phyloP scores from a whole-genome alignment of 37 sponge, comb jelly and placozoan species.

The Lycopodina hypogea region DNA sequence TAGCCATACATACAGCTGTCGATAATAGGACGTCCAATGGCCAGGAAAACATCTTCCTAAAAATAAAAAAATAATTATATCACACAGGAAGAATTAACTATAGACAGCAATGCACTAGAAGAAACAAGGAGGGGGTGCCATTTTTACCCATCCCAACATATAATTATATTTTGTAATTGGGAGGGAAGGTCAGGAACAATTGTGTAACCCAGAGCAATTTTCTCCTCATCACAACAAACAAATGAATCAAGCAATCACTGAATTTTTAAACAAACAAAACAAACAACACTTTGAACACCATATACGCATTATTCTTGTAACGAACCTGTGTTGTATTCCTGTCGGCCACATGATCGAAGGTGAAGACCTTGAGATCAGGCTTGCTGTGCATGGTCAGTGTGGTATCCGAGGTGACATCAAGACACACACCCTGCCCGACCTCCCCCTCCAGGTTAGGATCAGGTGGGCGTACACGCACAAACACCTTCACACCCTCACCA shows the following conservation, averaged over 20 bases:
- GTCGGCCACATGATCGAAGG: conserved; percentile 82
- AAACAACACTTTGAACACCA: no score
- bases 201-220: no score
- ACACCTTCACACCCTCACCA: conserved; percentile 76
- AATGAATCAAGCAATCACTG: background rate
- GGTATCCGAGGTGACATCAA: conserved; percentile 33
- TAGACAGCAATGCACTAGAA: background rate
- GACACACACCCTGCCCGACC: conserved; percentile 31
- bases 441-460: conserved; percentile 38
- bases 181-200: no score
- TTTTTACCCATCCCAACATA: no score
- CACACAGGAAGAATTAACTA: background rate
- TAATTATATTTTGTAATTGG: no score
- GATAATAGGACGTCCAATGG: conserved; percentile 73
- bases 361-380: conserved; percentile 70
- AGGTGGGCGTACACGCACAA: conserved; percentile 76
- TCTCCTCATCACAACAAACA: no score
- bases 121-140: no score
- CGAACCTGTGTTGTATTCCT: conserved; percentile 67
- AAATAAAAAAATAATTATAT: background rate
- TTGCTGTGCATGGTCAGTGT: conserved; percentile 46
- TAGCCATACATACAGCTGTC: conserved; percentile 84
- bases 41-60: conserved; percentile 78
- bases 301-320: background rate
- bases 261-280: background rate